Evolutionary conservation across 2,888 invertebrate species (phyloP), one percentile per base, ranked within the genome.

Genomic region (Ditula angustiorana): DNA sequence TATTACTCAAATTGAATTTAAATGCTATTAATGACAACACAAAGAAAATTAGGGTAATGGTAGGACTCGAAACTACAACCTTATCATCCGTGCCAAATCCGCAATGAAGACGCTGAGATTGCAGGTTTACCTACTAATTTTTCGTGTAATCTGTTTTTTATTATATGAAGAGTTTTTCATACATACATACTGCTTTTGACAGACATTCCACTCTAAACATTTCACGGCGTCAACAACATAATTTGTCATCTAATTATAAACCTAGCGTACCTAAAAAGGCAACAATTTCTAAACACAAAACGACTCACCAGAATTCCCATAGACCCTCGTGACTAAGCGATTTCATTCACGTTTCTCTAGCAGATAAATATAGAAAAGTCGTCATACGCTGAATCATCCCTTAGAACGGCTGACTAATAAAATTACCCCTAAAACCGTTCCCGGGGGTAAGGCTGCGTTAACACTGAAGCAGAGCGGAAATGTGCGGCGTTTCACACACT

Each of bases 321-420:
- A 50, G n/a, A n/a, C n/a, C n/a, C n/a, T n/a, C 49, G 13, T 63
- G 63, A 63, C 63, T 63, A 23, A 52, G 63, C 57, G 7, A 50
- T 41, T 56, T 33, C 41, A 50, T 62, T 57, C 50, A 62, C 62
- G 44, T 52, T 33, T 19, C 30, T 33, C 21, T 13, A 7, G 11
- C 13, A 13, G 35, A 26, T 26, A 21, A 47, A 37, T 59, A 58
- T 64, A 47, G 44, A 64, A 56, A 24, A 26, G 10, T 24, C 35
- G 53, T 53, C 35, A 56, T 37, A 2, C 55, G 37, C 26, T 56
- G 55, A 56, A 59, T 59, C 59, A 47, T 59, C 59, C 52, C 46
- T 21, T 16, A 28, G 33, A 44, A 24, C 13, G 24, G 59, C 53
- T 64, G 64, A 64, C 59, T 64, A 59, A 64, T 23, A 26, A 47